Base-by-base conservation (phyloP, 2,888 invertebrate species). In the Ochropleura leucogaster region DNA sequence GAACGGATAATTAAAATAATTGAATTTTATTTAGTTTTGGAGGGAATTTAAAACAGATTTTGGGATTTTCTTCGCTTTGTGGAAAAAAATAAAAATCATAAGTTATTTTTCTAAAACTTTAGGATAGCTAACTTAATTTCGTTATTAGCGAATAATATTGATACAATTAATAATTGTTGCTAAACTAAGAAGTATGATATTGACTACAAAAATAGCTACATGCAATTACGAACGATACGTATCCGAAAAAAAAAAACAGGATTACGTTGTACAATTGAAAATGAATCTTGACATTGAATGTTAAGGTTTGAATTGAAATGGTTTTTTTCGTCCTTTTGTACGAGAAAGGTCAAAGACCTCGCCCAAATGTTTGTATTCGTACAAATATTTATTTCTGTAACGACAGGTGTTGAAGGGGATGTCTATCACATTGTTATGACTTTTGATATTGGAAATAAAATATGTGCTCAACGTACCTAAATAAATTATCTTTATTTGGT, bases 341-440 rank as follows among this genome's bases (percentile, higher is more conserved):
- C 53, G 71, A 49, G 68, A 83, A 81, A 83, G 90, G 89, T 90
- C 85, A 84, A 82, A 51, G 86, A 83, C 83, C 83, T 78, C 60
- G 12, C 30, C 51, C 68, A 66, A 83, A 79, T 82, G 77, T 85
- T 84, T 84, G 68, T 82, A 68, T 84, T 87, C 83, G 75, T 84
- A 77, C 63, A 80, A 84, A 84, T 80, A 85, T 86, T 86, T 84
- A 77, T 83, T 78, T 74, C 60, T 83, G 79, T 77, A 87, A 85
- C 87, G 89, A 91, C 92, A 92, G 90, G 90, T 92, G 91, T 74
- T 85, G 80, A 84, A 82, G 14, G 55, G 46, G 53, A 69, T 71
- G 66, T 74, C 78, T 67, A 62, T 64, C 65, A 63, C 10, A 68
- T 75, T 76, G 69, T 70, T 73, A 60, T 30, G 16, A 59, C 57